These are phyloP conservation scores for Anastrepha ludens DNA, from an alignment of 1,140 invertebrate species.

Conservation along the genomic window DNA sequence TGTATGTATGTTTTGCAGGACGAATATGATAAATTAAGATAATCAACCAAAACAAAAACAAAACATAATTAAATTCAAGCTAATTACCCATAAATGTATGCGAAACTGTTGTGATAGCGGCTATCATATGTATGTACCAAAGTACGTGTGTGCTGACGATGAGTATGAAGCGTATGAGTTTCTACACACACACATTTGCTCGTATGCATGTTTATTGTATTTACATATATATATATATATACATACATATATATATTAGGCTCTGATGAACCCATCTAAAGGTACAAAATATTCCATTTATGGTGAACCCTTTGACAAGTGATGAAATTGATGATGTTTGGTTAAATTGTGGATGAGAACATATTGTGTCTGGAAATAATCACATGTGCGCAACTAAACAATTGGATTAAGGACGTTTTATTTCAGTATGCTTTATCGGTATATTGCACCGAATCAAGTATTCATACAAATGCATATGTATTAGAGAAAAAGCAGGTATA, in stretches of 20 bases:
- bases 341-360: no score
- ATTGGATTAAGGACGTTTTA: no score
- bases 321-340: background rate
- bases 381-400: no score
- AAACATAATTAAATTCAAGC: no score
- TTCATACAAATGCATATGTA: no score
- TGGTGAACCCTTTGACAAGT: conserved; percentile 33
- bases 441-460: no score
- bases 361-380: no score
- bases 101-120: background rate
- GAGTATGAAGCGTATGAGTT: background rate
- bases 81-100: conserved; percentile 30
- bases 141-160: background rate
- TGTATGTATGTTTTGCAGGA: background rate
- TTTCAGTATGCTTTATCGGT: no score
- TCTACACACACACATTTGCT: background rate
- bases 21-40: background rate
- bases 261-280: background rate
- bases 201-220: background rate
- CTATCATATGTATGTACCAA: background rate
- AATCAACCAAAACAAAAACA: background rate
- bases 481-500: no score
- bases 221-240: conserved; percentile 25
- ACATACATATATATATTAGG: no score
- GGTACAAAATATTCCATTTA: conserved; percentile 16